phyloP scores from a whole-genome alignment of 2,797 vertebrate genomes.

The Cuniculus paca region DNA sequence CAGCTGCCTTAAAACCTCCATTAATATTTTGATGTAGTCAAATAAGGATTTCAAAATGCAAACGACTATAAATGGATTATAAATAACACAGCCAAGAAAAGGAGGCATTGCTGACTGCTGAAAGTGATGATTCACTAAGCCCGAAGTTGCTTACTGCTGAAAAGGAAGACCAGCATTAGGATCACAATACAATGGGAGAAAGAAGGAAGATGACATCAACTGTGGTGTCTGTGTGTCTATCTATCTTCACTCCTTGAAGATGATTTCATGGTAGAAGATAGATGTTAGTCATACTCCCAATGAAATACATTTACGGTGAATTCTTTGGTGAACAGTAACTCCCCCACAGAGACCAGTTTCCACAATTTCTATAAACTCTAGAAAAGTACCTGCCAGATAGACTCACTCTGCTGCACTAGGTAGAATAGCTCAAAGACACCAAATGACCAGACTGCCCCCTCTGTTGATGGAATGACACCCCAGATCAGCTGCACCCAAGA shows the following conservation, averaged over 20 bases:
- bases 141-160: neutral
- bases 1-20: neutral
- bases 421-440: neutral
- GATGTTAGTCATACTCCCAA: neutral
- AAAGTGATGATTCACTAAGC: neutral
- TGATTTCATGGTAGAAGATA: neutral
- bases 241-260: conserved; percentile 1
- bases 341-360: conserved; percentile 1
- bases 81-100: conserved; percentile 13
- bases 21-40: conserved; percentile 44
- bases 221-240: neutral
- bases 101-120: neutral
- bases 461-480: conserved; percentile 9
- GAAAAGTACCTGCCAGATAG: conserved; percentile 29
- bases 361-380: conserved; percentile 39
- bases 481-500: neutral
- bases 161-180: neutral
- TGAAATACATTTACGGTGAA: neutral
- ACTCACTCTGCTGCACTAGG: neutral
- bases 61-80: conserved; percentile 72
- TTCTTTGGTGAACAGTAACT: conserved; percentile 2
- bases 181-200: neutral
- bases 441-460: neutral
- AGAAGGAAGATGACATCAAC: neutral
- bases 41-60: conserved; percentile 76